These are phyloP conservation scores for Paratilapia polleni DNA, from an alignment of 2,113 vertebrate species.

Conservation along the genomic window DNA sequence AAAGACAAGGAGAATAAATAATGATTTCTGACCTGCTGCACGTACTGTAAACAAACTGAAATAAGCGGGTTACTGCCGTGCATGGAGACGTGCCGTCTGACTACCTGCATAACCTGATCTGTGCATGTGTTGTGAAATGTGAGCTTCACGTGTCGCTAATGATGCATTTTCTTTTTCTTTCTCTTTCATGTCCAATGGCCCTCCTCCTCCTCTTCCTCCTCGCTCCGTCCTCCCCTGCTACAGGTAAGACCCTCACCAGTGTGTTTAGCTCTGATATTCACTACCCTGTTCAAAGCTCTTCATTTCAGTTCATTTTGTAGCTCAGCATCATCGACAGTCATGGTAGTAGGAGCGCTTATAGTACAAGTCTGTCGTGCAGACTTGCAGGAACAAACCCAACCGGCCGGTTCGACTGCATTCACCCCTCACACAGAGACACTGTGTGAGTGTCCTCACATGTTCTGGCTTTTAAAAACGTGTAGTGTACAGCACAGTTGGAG, in stretches of 20 bases:
- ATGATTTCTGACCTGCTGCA: conserved; percentile 5
- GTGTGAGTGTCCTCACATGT: conserved; percentile 16
- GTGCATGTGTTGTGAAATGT: not conserved
- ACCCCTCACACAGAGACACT: not conserved
- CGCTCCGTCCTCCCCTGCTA: not conserved
- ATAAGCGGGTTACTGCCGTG: not conserved
- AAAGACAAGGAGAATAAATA: not conserved
- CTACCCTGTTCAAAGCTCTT: not conserved
- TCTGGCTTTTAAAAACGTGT: not conserved
- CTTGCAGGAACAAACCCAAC: conserved; percentile 39
- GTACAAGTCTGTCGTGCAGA: conserved; percentile 18
- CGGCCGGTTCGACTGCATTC: conserved; percentile 62
- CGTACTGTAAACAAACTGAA: not conserved
- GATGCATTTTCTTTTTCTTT: not conserved
- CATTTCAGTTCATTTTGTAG: not conserved
- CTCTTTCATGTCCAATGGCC: conserved; percentile 42
- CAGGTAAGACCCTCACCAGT: conserved; percentile 35
- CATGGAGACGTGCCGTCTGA: not conserved
- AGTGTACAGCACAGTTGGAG: not conserved
- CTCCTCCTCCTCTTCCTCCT: not conserved
- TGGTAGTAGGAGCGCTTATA: not conserved
- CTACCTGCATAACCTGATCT: conserved; percentile 21
- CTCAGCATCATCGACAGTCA: not conserved
- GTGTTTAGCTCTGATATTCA: not conserved
- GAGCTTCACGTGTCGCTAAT: not conserved